phyloP scores from a whole-genome alignment of 2,797 vertebrate genomes.

The Sparus aurata region DNA sequence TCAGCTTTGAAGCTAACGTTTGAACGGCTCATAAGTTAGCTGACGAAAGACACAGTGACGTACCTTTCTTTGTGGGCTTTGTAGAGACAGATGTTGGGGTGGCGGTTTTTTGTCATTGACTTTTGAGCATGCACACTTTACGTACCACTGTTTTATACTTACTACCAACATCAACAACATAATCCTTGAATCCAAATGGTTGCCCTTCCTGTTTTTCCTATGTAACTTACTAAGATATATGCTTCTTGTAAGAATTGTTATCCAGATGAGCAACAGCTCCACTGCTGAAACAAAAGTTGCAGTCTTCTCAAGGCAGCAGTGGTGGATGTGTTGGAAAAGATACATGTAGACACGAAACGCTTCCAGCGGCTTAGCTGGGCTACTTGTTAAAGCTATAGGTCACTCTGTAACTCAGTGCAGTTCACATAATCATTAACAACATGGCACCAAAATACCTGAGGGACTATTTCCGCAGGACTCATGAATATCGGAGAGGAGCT shows the following conservation, averaged over 20 bases:
- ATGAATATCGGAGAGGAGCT: constrained; percentile 24
- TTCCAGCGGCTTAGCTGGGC: constrained; percentile 27
- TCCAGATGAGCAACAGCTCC: neutral
- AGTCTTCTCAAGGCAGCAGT: constrained; percentile 4
- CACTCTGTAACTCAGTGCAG: constrained; percentile 31
- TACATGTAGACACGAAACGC: neutral
- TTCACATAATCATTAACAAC: constrained; percentile 48
- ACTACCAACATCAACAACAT: too few species aligned
- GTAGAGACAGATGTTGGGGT: too few species aligned
- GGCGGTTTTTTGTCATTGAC: too few species aligned
- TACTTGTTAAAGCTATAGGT: constrained; percentile 40
- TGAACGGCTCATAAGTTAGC: too few species aligned
- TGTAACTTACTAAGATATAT: neutral
- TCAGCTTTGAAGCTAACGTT: too few species aligned
- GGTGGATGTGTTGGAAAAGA: neutral
- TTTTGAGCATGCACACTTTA: too few species aligned
- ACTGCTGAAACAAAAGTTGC: constrained; percentile 21
- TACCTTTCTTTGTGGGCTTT: too few species aligned
- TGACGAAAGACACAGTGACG: too few species aligned
- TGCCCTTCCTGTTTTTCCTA: neutral
- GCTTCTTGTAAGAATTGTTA: neutral
- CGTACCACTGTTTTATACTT: too few species aligned
- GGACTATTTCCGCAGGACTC: constrained; percentile 20
- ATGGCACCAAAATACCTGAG: constrained; percentile 19
- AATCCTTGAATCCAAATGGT: neutral